These are phyloP conservation scores for Halcyon badia DNA, from an alignment of 2,797 vertebrate genomes.

Conservation along the genomic window DNA sequence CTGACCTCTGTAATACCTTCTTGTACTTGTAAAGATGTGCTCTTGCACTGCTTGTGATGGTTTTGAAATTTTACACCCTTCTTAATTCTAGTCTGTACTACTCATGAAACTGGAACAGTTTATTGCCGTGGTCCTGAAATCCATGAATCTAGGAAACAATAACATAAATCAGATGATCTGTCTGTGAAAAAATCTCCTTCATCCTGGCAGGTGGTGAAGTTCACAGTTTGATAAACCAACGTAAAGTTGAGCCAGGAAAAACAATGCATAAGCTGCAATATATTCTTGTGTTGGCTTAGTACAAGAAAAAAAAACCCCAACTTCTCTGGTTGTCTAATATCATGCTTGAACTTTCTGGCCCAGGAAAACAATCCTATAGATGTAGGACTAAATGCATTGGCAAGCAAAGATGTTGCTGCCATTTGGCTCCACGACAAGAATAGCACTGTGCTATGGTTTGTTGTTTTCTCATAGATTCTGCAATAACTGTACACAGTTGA, in stretches of 20 bases:
- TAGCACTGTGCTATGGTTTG: background rate
- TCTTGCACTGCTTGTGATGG: background rate
- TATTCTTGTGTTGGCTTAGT: background rate
- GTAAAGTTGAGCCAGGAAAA: constrained; percentile 37
- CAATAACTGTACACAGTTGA: background rate
- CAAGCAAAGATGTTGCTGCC: constrained; percentile 1
- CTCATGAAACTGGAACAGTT: background rate
- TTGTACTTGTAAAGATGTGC: background rate
- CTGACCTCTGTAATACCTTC: constrained; percentile 10
- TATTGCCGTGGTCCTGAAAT: background rate
- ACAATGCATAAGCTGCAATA: constrained; percentile 27
- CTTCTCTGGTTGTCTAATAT: background rate
- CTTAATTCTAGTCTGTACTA: background rate
- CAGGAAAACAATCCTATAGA: background rate
- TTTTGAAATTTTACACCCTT: background rate
- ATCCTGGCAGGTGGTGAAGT: constrained; percentile 20
- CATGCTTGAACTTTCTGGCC: constrained; percentile 1
- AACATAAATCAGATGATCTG: constrained; percentile 24
- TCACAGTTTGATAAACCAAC: constrained; percentile 40
- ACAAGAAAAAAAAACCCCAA: background rate
- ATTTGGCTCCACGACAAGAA: constrained; percentile 9
- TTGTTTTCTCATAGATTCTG: constrained; percentile 2
- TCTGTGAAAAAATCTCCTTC: constrained; percentile 2
- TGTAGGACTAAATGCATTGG: background rate
- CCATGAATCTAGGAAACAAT: background rate